Conservation (phyloP, 1,140 invertebrate species). For the Idris sp. region DNA sequence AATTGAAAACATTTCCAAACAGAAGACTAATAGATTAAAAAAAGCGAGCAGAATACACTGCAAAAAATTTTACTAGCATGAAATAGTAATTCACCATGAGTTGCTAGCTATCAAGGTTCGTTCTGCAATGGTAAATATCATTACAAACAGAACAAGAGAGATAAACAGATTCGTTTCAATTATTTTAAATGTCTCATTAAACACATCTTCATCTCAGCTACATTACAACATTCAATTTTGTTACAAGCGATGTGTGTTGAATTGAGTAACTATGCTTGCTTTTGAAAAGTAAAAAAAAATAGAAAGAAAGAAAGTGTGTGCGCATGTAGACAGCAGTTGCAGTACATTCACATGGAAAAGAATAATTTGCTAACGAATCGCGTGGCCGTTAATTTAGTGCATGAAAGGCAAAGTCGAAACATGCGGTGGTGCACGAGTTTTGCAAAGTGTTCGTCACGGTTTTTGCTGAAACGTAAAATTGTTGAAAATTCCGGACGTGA, state of each 20-base stretch:
- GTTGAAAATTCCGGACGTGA: constrained; percentile 17
- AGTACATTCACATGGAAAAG: constrained; percentile 3
- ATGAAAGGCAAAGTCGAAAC: constrained; percentile 45
- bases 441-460: constrained; percentile 38
- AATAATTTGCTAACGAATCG: constrained; percentile 31
- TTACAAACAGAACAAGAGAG: constrained; percentile 56
- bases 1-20: constrained; percentile 59
- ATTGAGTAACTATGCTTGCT: constrained; percentile 50
- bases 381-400: constrained; percentile 47
- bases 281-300: constrained; percentile 4
- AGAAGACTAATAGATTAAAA: constrained; percentile 47
- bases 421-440: constrained; percentile 24
- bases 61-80: constrained; percentile 56
- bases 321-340: background rate
- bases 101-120: constrained; percentile 51
- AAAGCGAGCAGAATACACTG: constrained; percentile 39
- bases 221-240: constrained; percentile 54
- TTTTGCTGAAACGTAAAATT: constrained; percentile 45
- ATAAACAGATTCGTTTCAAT: constrained; percentile 35
- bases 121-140: constrained; percentile 59
- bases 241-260: constrained; percentile 51
- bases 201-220: no score
- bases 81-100: constrained; percentile 62
- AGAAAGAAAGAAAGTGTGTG: constrained; percentile 8
- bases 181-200: constrained; percentile 56